These are phyloP conservation scores for Mycalesis mineus DNA, from an alignment of 2,888 invertebrate species.

Conservation along the genomic window DNA sequence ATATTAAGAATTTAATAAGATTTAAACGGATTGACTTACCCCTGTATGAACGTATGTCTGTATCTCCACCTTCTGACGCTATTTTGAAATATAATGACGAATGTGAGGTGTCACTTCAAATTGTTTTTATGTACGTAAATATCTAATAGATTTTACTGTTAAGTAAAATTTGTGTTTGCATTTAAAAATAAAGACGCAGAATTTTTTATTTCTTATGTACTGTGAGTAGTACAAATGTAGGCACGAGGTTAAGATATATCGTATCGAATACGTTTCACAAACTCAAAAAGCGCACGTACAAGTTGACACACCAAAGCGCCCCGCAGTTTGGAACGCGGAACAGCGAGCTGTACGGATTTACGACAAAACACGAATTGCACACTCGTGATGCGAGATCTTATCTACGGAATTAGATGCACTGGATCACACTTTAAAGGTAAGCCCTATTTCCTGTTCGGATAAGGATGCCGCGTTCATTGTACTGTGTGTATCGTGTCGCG, in stretches of 20 bases:
- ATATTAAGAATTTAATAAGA: too few species aligned
- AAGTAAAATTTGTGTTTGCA: too few species aligned
- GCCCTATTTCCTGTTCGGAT: constrained; percentile 8
- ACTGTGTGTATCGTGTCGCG: neutral
- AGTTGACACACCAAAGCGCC: constrained; percentile 13
- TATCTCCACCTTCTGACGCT: too few species aligned
- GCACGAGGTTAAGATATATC: neutral
- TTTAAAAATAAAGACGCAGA: too few species aligned
- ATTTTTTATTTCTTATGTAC: too few species aligned
- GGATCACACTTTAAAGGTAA: constrained; percentile 26
- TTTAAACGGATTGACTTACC: too few species aligned
- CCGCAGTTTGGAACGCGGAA: constrained; percentile 36
- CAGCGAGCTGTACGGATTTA: constrained; percentile 33
- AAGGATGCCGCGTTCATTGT: neutral
- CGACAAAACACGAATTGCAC: constrained; percentile 34
- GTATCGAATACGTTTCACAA: neutral
- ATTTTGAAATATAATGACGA: too few species aligned
- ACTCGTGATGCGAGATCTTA: constrained; percentile 36
- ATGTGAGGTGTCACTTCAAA: too few species aligned
- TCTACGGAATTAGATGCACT: constrained; percentile 27
- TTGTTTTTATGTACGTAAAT: too few species aligned
- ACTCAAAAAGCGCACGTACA: constrained; percentile 8
- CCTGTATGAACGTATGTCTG: too few species aligned
- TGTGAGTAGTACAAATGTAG: too few species aligned
- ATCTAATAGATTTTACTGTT: too few species aligned